These are phyloP conservation scores for Myotis lucifugus DNA, from an alignment of 2,113 vertebrate genomes.

Conservation along the genomic window DNA sequence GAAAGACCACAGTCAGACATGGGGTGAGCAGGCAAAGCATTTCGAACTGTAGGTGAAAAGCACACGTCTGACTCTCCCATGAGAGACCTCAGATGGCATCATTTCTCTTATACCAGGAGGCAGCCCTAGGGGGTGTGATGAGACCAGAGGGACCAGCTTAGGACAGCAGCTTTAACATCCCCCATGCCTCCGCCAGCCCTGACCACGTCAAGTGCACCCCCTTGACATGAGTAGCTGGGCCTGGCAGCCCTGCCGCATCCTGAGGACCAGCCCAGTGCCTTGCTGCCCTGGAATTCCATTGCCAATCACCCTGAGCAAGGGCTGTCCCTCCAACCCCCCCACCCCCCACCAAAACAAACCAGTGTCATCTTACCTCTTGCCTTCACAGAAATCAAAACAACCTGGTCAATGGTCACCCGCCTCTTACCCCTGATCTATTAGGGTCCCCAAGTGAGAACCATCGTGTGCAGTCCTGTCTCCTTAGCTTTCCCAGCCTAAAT, in stretches of 20 bases:
- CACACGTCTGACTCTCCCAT: background rate
- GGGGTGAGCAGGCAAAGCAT: background rate
- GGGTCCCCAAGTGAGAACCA: background rate
- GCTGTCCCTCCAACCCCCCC: background rate
- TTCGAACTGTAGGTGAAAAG: background rate
- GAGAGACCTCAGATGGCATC: background rate
- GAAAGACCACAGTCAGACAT: background rate
- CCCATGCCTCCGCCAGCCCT: background rate
- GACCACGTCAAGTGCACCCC: background rate
- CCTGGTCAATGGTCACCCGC: background rate
- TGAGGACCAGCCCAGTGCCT: background rate
- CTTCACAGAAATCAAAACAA: background rate
- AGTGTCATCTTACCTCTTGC: background rate
- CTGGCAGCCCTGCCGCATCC: background rate
- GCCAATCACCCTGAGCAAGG: background rate
- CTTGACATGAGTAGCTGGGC: background rate
- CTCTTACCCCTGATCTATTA: background rate
- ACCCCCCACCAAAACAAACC: background rate
- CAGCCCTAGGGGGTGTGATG: background rate
- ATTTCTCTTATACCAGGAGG: background rate
- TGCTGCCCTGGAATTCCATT: background rate
- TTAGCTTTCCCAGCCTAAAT: background rate
- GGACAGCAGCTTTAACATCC: background rate
- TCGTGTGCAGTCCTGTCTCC: background rate
- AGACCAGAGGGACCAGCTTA: background rate